phyloP scores from a whole-genome alignment of 37 sponge, comb jelly and placozoan genomes.

The Corticium candelabrum region DNA sequence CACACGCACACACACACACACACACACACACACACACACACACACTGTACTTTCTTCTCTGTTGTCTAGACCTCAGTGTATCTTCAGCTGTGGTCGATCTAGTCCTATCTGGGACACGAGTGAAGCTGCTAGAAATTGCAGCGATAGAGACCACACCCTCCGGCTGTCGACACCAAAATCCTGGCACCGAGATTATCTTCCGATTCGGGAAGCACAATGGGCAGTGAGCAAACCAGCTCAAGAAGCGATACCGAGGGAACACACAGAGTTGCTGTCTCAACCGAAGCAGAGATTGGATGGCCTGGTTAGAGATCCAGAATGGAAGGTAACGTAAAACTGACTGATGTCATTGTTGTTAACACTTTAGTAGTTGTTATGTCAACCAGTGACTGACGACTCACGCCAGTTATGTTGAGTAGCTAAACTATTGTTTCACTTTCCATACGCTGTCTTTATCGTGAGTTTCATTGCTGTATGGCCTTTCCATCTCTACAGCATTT shows the following conservation, averaged over 20 bases:
- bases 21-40: too few species aligned
- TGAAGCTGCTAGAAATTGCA: slow-evolving; percentile 22
- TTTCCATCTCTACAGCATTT: too few species aligned
- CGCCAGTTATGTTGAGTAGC: too few species aligned
- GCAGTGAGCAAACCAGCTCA: slow-evolving; percentile 50
- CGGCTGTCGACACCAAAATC: slow-evolving; percentile 61
- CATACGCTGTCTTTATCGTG: too few species aligned
- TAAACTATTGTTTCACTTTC: too few species aligned
- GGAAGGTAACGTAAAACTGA: slow-evolving; percentile 56
- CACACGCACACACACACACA: too few species aligned
- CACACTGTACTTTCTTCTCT: not conserved
- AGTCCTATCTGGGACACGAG: slow-evolving; percentile 56
- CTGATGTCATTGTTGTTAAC: too few species aligned
- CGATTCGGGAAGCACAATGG: slow-evolving; percentile 57
- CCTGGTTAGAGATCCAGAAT: slow-evolving; percentile 64
- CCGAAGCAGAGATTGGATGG: slow-evolving; percentile 49
- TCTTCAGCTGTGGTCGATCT: slow-evolving; percentile 69
- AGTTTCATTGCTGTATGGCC: too few species aligned
- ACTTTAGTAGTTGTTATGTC: too few species aligned
- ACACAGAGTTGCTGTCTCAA: slow-evolving; percentile 25
- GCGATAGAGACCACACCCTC: slow-evolving; percentile 52
- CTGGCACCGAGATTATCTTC: slow-evolving; percentile 43
- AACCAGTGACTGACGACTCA: too few species aligned
- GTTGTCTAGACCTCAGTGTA: slow-evolving; percentile 35
- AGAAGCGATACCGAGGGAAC: slow-evolving; percentile 21